Percentiles rank a stretch among this genome's conserved stretches.
Evolutionary conservation across 2,888 invertebrate species (phyloP).

Genomic region (Tillus elongatus): DNA sequence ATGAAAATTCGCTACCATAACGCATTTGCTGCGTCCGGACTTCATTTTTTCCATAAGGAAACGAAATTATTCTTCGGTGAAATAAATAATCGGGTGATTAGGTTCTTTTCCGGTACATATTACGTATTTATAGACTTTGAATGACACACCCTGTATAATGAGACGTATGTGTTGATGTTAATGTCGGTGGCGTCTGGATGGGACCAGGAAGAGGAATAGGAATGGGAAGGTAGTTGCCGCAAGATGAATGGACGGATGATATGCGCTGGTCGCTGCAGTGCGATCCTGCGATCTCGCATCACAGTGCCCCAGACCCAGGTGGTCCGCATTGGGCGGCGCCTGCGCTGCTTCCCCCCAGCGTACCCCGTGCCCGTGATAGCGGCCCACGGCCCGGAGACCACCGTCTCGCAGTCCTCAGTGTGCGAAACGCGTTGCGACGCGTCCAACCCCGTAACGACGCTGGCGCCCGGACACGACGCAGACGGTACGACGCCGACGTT

Average conservation of each 20-base stretch:
- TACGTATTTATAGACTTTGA: too few relatives aligned
- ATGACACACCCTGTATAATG: too few relatives aligned
- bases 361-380: constrained; percentile 22
- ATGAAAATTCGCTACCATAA: too few relatives aligned
- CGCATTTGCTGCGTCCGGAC: too few relatives aligned
- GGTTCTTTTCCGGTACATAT: too few relatives aligned
- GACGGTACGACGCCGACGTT: constrained; percentile 18
- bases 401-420: constrained; percentile 26
- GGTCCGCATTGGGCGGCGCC: constrained; percentile 38
- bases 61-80: too few relatives aligned
- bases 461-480: constrained; percentile 17
- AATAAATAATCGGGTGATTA: too few relatives aligned
- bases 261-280: constrained; percentile 21
- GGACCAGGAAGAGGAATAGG: too few relatives aligned
- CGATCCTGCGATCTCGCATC: constrained; percentile 32
- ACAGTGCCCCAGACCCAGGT: constrained; percentile 34
- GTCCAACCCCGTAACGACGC: constrained; percentile 17
- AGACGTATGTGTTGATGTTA: too few relatives aligned
- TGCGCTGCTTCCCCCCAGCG: constrained; percentile 27
- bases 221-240: constrained; percentile 24
- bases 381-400: too few relatives aligned
- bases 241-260: constrained; percentile 25
- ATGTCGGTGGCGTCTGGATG: too few relatives aligned
- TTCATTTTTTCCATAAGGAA: too few relatives aligned
- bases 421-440: constrained; percentile 28